Evolutionary conservation across 2,113 vertebrate species (phyloP).

Genomic region (Tinamus guttatus): DNA sequence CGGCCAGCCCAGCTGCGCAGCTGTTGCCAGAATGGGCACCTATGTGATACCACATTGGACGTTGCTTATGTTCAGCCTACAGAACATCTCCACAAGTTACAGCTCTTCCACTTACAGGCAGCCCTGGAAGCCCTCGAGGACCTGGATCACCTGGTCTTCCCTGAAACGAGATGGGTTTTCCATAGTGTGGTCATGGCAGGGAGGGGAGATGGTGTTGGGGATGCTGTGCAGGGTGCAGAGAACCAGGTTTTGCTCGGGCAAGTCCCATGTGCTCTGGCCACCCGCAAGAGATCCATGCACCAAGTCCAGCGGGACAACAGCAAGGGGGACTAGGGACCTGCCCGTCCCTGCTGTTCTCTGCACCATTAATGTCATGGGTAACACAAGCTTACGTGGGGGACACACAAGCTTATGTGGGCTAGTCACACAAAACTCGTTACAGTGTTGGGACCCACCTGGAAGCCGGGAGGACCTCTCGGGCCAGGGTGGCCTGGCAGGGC

Average conservation of each 20-base stretch:
- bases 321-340: background rate
- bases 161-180: slow-evolving; percentile 67
- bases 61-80: background rate
- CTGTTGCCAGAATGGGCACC: background rate
- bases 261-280: accelerated
- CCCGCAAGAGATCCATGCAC: accelerated
- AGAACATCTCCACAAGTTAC: background rate
- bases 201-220: background rate
- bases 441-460: slow-evolving; percentile 74
- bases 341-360: background rate
- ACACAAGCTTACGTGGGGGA: background rate
- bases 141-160: slow-evolving; percentile 84
- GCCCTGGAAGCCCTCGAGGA: slow-evolving; percentile 81
- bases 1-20: accelerated
- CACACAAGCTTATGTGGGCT: accelerated
- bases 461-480: slow-evolving; percentile 80
- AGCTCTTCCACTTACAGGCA: slow-evolving; percentile 76
- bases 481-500: slow-evolving; percentile 81
- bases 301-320: background rate
- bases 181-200: accelerated
- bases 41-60: background rate
- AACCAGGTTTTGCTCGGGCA: background rate
- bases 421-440: too few species aligned
- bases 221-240: accelerated
- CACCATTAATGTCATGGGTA: accelerated